Evolutionary conservation across 2,113 vertebrate species (phyloP), one percentile per base, ranked within the genome.

Genomic region (Psilopsiagon aurifrons): DNA sequence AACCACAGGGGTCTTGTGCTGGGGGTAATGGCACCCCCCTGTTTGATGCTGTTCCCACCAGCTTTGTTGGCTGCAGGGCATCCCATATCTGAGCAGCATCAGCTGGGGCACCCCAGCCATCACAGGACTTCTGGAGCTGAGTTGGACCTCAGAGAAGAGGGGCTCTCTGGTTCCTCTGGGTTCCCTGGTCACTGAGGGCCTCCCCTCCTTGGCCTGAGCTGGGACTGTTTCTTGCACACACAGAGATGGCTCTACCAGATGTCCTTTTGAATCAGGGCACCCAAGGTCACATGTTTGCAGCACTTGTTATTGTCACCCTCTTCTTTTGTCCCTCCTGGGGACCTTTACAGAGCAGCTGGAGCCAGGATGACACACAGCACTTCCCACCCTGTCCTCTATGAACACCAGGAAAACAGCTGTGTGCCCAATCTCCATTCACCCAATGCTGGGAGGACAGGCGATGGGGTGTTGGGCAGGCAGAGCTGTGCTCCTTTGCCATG

Each of bases 201-300:
- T 87, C 80, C 49, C 7, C n/a, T 94, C 67, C 44, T 14, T 43
- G 69, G 33, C 59, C 15, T 15, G 33, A 82, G 66, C 59, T 3
- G 2, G 43, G 25, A n/a, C 8, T 8, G 68, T 93, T 95, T 88
- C 51, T 91, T 55, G 73, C 31, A 49, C 3, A 6, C 76, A 51
- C 12, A 37, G 90, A 88, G 90, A 96, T 96, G 39, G 28, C 67
- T 84, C 44, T 82, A 90, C 57, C 94, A 96, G 95, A 96, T 97
- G 95, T 92, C 67, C n/a, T 87, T 88, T 95, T 94, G 92, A 84
- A 90, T 91, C 7, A 0, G 10, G 37, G 37, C 22, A 6, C 59
- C 59, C 79, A 88, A 93, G 86, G 90, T 62, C 1, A 0, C 2
- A 11, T 1, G 1, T 82, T 83, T 39, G 20, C 13, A 23, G 64